Percentiles rank a stretch among this genome's conserved stretches.
phyloP scores from a whole-genome alignment of 2,113 vertebrate genomes.

The Phalacrocorax carbo region DNA sequence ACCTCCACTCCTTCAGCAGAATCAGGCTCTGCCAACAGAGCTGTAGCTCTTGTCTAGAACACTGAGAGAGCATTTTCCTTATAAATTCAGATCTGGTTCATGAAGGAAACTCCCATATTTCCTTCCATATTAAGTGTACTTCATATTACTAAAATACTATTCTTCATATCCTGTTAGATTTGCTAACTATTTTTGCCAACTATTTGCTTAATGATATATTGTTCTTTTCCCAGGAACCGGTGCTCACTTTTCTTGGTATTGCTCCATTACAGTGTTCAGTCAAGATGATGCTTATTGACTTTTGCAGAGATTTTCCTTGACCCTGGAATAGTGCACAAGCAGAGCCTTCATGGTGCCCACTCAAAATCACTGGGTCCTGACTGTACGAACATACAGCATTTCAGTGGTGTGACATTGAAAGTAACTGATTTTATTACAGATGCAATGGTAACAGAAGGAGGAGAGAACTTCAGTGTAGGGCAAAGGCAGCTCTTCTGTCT shows the following conservation, averaged over 20 bases:
- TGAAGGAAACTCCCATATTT: neutral
- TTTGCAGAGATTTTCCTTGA: neutral
- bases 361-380: neutral
- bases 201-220: neutral
- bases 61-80: neutral
- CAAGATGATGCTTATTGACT: neutral
- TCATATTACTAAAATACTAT: neutral
- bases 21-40: neutral
- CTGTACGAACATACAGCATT: neutral
- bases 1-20: neutral
- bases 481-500: conserved; percentile 97
- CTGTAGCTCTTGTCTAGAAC: neutral
- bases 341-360: neutral
- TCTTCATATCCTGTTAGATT: neutral
- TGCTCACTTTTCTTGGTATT: neutral
- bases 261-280: neutral
- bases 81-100: neutral
- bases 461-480: conserved; percentile 97
- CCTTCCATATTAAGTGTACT: neutral
- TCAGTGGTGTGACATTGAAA: neutral
- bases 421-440: conserved; percentile 70
- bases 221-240: neutral
- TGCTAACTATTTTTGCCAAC: neutral
- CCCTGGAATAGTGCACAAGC: neutral
- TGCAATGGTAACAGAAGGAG: conserved; percentile 91